Conservation (phyloP, 2,888 invertebrate genomes). For the Napeogenes inachia region DNA sequence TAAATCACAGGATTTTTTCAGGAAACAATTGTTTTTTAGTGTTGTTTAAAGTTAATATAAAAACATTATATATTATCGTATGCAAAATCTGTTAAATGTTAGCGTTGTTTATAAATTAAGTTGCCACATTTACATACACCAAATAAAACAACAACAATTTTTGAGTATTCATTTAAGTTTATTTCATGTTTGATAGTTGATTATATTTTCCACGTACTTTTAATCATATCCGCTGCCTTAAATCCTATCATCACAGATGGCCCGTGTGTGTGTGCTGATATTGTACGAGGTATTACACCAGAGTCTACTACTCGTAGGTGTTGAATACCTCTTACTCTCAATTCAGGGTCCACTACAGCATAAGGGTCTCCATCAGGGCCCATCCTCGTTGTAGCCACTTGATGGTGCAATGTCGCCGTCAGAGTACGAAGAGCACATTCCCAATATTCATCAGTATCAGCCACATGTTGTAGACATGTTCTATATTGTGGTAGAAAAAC, state of each 20-base stretch:
- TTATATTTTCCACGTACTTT: slow-evolving; percentile 56
- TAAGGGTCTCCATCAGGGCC: slow-evolving; percentile 78
- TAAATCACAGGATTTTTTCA: no score
- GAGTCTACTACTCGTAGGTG: slow-evolving; percentile 82
- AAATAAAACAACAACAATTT: no score
- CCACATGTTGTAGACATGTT: slow-evolving; percentile 66
- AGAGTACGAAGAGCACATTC: slow-evolving; percentile 80
- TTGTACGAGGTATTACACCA: slow-evolving; percentile 80
- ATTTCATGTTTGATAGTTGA: neutral
- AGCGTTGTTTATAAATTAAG: no score
- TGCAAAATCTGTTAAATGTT: no score
- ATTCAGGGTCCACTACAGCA: slow-evolving; percentile 80
- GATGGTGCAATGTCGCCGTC: slow-evolving; percentile 80
- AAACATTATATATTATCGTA: no score
- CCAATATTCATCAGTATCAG: slow-evolving; percentile 83
- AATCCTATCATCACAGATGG: slow-evolving; percentile 85
- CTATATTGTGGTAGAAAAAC: slow-evolving; percentile 72
- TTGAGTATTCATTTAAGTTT: neutral
- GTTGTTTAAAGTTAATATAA: no score
- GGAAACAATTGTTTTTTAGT: no score
- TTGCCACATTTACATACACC: no score
- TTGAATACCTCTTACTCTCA: slow-evolving; percentile 79
- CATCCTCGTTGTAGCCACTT: slow-evolving; percentile 84
- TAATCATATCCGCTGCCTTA: slow-evolving; percentile 82
- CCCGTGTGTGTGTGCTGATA: slow-evolving; percentile 83